Conservation (phyloP, 30 jellyfish, hydroid and myxozoan genomes). For the Hydractinia echinata region DNA sequence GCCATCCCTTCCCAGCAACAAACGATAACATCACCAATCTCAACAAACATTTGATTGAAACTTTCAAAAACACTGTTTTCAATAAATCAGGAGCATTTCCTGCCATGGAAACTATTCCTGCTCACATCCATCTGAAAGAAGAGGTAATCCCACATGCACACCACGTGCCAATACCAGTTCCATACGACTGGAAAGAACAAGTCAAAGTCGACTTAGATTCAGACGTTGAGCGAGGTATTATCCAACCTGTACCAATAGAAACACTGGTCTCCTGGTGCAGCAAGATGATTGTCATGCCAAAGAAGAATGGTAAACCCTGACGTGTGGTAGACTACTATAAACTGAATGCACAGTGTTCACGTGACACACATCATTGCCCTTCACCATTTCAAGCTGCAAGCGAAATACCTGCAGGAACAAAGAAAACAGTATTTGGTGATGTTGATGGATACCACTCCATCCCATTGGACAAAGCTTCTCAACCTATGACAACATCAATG, state of each 20-base stretch:
- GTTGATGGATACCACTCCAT: conserved; percentile 16
- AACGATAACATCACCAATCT: not conserved
- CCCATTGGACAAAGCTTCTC: not conserved
- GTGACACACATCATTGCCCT: conserved; percentile 57
- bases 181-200: conserved; percentile 22
- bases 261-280: conserved; percentile 18
- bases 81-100: conserved; percentile 9
- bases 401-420: conserved; percentile 11
- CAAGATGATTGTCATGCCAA: conserved; percentile 28
- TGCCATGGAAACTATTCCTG: conserved; percentile 23
- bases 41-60: not conserved
- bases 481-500: not conserved
- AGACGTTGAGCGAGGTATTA: not conserved
- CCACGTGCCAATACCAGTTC: conserved; percentile 37
- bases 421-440: not conserved
- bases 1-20: conserved; percentile 4
- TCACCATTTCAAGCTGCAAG: conserved; percentile 27
- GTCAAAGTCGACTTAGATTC: conserved; percentile 10
- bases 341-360: not conserved
- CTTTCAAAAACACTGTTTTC: not conserved
- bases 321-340: conserved; percentile 17
- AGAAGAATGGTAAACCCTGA: conserved; percentile 36
- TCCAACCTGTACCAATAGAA: conserved; percentile 14
- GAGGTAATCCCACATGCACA: conserved; percentile 19
- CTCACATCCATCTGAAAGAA: conserved; percentile 9